Evolutionary conservation across 2,888 invertebrate species (phyloP), one percentile per base, ranked within the genome.

Genomic region (Synanthedon andrenaeformis): DNA sequence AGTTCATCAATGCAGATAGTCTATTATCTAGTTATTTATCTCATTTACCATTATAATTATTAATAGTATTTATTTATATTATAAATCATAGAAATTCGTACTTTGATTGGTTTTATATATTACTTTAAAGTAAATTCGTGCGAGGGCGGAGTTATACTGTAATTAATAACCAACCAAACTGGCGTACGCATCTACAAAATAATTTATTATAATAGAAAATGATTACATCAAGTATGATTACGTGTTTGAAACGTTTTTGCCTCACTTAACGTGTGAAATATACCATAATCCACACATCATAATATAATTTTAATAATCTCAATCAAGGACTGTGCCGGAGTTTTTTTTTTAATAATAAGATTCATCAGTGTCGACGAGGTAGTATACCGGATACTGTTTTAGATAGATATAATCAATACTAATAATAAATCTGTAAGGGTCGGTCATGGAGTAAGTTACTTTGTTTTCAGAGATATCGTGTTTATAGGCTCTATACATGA

Each of bases 231-330:
- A 13, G 45, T 8, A 45, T 45, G 45, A 45, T 45, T 45, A 45
- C 45, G 45, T 45, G n/a, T 45, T 45, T 13, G 8, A 45, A 49
- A 11, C 13, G 12, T 49, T 49, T 49, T 49, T 49, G 23, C 49
- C 19, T 19, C 49, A 49, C 49, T 49, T 49, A 49, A 49, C 14
- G 49, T 49, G 49, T 23, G 49, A 49, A 49, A 49, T 17, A 23
- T 19, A 14, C 19, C 23, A 49, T 49, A 49, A 49, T 49, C 17
- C 17, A 49, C 19, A 19, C 23, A 49, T 52, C 52, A 56, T 54
- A 56, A 56, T 56, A 56, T 56, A 41, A 51, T 54, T 54, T 52
- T 56, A 56, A 56, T 56, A 42, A 14, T 49, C 51, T 23, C 42
- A 52, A 56, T 56, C 56, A 56, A 52, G 56, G 50, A 49, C 49